Base-by-base conservation (phyloP, 1,140 invertebrate species). In the Eubasilissa regina region DNA sequence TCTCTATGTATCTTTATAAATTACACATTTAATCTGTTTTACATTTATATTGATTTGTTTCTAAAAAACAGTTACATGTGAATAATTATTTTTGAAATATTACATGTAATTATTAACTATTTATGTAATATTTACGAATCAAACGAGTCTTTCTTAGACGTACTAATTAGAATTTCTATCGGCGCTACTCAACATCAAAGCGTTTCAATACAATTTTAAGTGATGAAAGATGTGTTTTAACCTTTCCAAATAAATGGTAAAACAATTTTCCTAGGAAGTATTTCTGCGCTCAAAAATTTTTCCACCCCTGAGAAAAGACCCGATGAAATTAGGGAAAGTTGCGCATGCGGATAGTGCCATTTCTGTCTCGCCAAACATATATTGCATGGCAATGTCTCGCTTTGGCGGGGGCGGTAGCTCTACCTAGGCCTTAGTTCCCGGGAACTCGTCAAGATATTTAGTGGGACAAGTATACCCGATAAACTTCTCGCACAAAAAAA, bases 341-440 rank as follows among this genome's bases (percentile, higher is more conserved):
- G 70, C 70, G 70, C 70, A 73, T 73, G 70, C 75, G 64, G 77
- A 64, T 68, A 72, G 44, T 76, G 25, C 19, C 51, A 25, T 51
- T 66, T 51, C 48, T 64, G 9, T 82, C 56, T 0, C 60, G 8
- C 73, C 0, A 10, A 25, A 44, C n/a, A 4, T 13, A 10, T 11
- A 47, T 45, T n/a, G 15, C 56, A 75, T 78, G 45, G 47, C 45
- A 8, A 8, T 44, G 11, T 80, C 81, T 60, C 58, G 17, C 43
- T 78, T 62, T 13, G 56, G 81, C 81, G 81, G 78, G 81, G 81
- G 81, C 64, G 80, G 81, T 82, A 82, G 81, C 81, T 82, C 75
- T 82, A 73, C 78, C 81, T 82, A 82, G 81, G 81, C 78, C 75
- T 44, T 48, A 64, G 72, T 81, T 80, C 77, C 80, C 80, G 73